phyloP scores from a whole-genome alignment of 2,797 vertebrate species.

The Protosalanx chinensis region DNA sequence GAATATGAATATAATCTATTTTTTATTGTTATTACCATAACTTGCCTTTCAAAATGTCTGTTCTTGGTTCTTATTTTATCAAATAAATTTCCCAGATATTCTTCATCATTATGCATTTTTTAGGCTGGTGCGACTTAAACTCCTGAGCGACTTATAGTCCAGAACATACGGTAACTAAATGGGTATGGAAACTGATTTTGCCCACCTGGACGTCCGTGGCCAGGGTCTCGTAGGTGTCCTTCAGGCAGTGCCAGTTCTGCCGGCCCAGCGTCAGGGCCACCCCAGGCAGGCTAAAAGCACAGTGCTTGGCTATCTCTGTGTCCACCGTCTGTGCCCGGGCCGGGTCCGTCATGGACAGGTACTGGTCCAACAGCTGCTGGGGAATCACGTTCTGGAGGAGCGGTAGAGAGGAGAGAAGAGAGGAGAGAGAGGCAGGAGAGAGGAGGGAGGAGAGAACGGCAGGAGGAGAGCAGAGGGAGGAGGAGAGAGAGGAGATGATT shows the following conservation, averaged over 20 bases:
- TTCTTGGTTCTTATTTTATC: too few relatives aligned
- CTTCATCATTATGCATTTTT: too few relatives aligned
- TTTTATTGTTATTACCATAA: too few relatives aligned
- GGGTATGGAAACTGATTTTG: too few relatives aligned
- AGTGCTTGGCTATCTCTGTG: slow-evolving; percentile 97
- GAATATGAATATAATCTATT: too few relatives aligned
- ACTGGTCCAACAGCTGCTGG: slow-evolving; percentile 94
- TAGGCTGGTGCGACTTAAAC: too few relatives aligned
- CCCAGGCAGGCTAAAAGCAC: slow-evolving; percentile 95
- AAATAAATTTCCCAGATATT: too few relatives aligned
- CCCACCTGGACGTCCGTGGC: slow-evolving; percentile 98
- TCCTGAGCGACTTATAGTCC: too few relatives aligned
- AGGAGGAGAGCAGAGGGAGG: background rate
- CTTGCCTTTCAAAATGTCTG: too few relatives aligned
- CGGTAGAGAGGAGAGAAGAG: background rate
- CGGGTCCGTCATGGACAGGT: slow-evolving; percentile 97
- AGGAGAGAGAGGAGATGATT: slow-evolving; percentile 9
- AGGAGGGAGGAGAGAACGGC: background rate
- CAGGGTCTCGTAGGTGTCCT: slow-evolving; percentile 94
- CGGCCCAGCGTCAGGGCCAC: slow-evolving; percentile 92
- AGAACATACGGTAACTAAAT: too few relatives aligned
- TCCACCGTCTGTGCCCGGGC: slow-evolving; percentile 95
- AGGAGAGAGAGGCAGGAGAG: background rate
- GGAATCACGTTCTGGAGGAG: slow-evolving; percentile 88
- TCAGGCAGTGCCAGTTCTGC: slow-evolving; percentile 97